Base-by-base conservation (phyloP, 2,888 invertebrate genomes). In the Acheta domesticus region DNA sequence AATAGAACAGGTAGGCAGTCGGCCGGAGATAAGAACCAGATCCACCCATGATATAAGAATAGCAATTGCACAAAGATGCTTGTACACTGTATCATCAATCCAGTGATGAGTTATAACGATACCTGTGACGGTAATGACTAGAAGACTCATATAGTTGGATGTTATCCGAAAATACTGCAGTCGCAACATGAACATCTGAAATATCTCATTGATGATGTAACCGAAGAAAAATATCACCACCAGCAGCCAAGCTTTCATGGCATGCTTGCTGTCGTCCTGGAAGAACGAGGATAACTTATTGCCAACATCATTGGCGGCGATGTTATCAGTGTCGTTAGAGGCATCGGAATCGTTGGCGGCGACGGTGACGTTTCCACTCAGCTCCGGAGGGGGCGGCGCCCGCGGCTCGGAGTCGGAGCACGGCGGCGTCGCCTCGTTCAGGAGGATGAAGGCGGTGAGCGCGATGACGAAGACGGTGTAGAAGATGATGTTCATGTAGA, bases 41-140 rank as follows among this genome's bases (percentile, higher is more conserved):
- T 95, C 94, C 82, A 93, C 90, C 74, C 94, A 93, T 2, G 94
- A 92, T 77, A 95, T 85, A 49, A 96, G 86, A 82, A 95, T 93
- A 1, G 92, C 92, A 36, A 93, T 87, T 0, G 94, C 93, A 0
- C 93, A 92, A 14, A 94, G 84, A 83, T 93, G 91, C 82, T 92
- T 75, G 23, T 21, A 75, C 8, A 20, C 36, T 2, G 21, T 3
- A 3, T 75, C 21, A 8, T 36, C 75, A 23, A 75, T 14, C 21
- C 20, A 75, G 21, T n/a, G 62, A 11, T 62, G 62, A 62, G 62
- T 62, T 3, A 62, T 62, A n/a, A 62, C 62, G n/a, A 62, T 62
- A 62, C 62, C 62, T 11, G 62, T 62, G 62, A 62, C 62, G 14
- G 62, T 62, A 19, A 62, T 62, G 14, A 62, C 62, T 62, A 62